Evolutionary conservation across 1,140 invertebrate species (phyloP).

Genomic region (Lordiphosa stackelbergi): DNA sequence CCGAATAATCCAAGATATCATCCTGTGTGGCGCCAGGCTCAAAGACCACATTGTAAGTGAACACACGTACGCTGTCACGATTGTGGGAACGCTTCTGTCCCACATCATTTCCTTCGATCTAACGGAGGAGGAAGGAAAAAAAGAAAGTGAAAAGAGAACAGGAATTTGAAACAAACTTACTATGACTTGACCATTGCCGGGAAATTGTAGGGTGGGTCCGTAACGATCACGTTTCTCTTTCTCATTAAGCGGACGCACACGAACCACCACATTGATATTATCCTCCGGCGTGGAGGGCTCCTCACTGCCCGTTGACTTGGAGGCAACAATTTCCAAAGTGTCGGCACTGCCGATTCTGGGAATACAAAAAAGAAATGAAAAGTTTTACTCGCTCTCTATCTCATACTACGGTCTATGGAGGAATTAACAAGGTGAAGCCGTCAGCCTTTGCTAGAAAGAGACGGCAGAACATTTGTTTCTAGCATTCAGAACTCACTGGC

Average conservation of each 20-base stretch:
- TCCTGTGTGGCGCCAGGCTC: constrained; percentile 90
- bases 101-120: constrained; percentile 77
- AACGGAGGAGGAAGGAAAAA: background rate
- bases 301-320: constrained; percentile 69
- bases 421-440: no score
- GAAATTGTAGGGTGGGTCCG: constrained; percentile 83
- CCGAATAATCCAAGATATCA: constrained; percentile 88
- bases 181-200: constrained; percentile 86
- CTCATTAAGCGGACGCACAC: constrained; percentile 84
- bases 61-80: constrained; percentile 84
- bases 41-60: constrained; percentile 93
- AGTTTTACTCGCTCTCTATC: no score
- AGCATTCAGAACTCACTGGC: no score
- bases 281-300: constrained; percentile 81
- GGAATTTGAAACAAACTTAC: constrained; percentile 77
- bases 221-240: constrained; percentile 83
- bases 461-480: no score
- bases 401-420: no score
- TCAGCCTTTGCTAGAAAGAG: no score
- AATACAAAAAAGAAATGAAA: constrained; percentile 1
- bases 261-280: constrained; percentile 88
- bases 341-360: constrained; percentile 73
- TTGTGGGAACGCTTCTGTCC: constrained; percentile 72
- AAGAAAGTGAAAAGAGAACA: no score
- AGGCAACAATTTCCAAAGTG: constrained; percentile 72